Conservation (phyloP, 2,888 invertebrate species). For the Dyspetes luteomarginatus region DNA sequence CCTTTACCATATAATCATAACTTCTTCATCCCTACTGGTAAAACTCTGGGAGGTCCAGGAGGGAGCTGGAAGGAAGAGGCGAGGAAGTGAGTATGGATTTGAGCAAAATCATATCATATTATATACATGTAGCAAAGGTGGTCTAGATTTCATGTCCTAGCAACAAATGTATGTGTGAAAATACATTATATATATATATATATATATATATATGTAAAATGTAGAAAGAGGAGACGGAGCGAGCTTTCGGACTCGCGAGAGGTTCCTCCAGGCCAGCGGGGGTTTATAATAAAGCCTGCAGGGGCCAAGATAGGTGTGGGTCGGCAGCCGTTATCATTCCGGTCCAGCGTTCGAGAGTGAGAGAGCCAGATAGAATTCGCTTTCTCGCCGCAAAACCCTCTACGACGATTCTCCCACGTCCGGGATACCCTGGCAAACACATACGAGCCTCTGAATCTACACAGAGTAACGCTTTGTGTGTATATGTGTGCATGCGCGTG, state of each 20-base stretch:
- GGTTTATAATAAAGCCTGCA: conserved; percentile 83
- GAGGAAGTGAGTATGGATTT: conserved; percentile 31
- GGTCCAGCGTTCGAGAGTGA: conserved; percentile 79
- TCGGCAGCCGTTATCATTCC: conserved; percentile 81
- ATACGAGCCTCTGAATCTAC: conserved; percentile 18
- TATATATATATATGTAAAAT: conserved; percentile 28
- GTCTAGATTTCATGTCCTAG: conserved; percentile 44
- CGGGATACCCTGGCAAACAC: conserved; percentile 51
- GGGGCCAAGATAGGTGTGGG: conserved; percentile 81
- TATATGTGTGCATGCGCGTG: too few species aligned
- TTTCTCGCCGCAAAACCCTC: conserved; percentile 78
- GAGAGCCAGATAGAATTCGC: conserved; percentile 42
- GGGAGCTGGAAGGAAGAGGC: background rate
- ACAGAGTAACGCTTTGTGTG: conserved; percentile 72
- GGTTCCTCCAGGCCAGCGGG: conserved; percentile 57
- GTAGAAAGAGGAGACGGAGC: conserved; percentile 18
- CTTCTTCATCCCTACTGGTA: conserved; percentile 13
- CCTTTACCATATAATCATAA: background rate
- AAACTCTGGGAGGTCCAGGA: background rate
- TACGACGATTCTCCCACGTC: conserved; percentile 60
- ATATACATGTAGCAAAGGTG: conserved; percentile 20
- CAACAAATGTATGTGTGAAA: conserved; percentile 47
- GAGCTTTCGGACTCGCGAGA: conserved; percentile 63
- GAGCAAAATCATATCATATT: conserved; percentile 44
- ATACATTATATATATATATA: conserved; percentile 13